Evolutionary conservation across 2,888 invertebrate genomes (phyloP), one percentile per base, ranked within the genome.

Genomic region (Rhingia campestris): DNA sequence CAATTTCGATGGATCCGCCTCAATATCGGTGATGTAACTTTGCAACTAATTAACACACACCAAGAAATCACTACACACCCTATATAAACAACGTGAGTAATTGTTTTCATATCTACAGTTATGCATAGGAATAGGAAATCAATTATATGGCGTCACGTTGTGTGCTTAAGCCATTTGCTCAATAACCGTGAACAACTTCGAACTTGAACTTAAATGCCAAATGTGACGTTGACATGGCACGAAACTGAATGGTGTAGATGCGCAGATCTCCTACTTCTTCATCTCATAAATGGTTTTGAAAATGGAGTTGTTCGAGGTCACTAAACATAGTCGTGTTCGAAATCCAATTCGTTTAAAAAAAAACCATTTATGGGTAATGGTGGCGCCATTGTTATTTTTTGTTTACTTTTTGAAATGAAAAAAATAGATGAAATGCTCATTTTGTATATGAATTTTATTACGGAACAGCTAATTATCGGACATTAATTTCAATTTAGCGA

Each of bases 161-260:
- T 37, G 32, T 22, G 35, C 32, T 54, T 32, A 10, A 45, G 39
- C 33, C 67, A 58, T 69, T 79, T 80, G 39, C 10, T 84, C 54
- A 80, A 80, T 84, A 75, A 70, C 49, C 49, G 59, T 66, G 75
- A 80, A 75, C 32, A 66, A 33, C 59, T 74, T 51, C 70, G 84
- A 84, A 84, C 84, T 84, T 84, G 84, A 84, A 84, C 84, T 84
- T 66, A 75, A 79, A 74, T 75, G 69, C 75, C 74, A 84, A 72
- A 75, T 75, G 64, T 75, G 84, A 84, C 74, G 74, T 61, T 80
- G 80, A 70, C 54, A 58, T 61, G 67, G 45, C 47, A 43, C 10
- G 51, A 58, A 22, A 22, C 22, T n/a, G 49, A 9, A 43, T 56
- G 49, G 67, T 56, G 14, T 61, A 47, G 39, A 39, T 66, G 54